Conservation (phyloP, 2,113 vertebrate genomes). For the Saimiri boliviensis region DNA sequence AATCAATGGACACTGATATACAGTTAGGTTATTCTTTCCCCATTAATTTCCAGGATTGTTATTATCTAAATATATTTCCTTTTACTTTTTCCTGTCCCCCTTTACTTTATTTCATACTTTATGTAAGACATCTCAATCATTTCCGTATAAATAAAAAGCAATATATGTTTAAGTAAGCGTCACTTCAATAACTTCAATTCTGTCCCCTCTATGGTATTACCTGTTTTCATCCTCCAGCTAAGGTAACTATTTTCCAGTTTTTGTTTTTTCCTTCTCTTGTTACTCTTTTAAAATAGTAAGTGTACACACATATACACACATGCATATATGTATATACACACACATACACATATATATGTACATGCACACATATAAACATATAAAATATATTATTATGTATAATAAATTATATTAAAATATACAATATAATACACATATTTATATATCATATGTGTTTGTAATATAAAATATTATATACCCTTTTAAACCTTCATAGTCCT, state of each 20-base stretch:
- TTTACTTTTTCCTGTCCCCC: background rate
- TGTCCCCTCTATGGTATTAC: background rate
- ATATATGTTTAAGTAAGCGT: too few species aligned
- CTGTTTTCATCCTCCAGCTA: background rate
- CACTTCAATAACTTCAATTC: background rate
- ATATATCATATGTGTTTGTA: too few species aligned
- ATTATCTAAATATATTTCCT: background rate
- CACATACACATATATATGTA: background rate
- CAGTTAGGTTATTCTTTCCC: background rate
- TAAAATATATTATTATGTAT: too few species aligned
- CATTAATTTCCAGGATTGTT: background rate
- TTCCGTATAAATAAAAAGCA: background rate
- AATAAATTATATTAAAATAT: too few species aligned
- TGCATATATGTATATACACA: background rate
- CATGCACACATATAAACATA: background rate
- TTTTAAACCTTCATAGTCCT: background rate
- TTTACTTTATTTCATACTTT: background rate
- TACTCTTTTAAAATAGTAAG: background rate
- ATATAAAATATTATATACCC: background rate
- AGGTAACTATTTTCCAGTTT: background rate
- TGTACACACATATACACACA: background rate
- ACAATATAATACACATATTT: too few species aligned
- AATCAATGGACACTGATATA: background rate
- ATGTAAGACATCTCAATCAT: background rate
- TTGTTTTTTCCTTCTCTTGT: background rate